These are phyloP conservation scores for Orthosia incerta DNA, from an alignment of 2,888 invertebrate genomes.

Conservation along the genomic window DNA sequence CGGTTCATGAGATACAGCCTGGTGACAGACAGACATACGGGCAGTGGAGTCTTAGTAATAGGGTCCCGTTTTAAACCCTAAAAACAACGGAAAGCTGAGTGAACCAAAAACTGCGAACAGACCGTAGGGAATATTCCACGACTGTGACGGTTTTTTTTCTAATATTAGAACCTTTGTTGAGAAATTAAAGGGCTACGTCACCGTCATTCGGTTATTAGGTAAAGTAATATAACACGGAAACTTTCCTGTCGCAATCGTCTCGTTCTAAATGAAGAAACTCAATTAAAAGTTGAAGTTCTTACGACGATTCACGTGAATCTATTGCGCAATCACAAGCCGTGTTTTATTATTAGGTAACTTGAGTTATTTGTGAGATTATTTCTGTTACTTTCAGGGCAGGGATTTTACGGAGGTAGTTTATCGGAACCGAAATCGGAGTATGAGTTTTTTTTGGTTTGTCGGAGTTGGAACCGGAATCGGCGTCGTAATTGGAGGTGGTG, in stretches of 20 bases:
- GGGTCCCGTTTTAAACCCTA: no score
- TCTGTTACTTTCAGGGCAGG: constrained; percentile 53
- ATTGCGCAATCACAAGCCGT: constrained; percentile 67
- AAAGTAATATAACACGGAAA: constrained; percentile 49
- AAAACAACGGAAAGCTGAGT: constrained; percentile 21
- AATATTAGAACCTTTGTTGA: constrained; percentile 42
- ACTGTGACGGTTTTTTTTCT: constrained; percentile 16
- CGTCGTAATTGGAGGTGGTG: no score
- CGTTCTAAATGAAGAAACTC: constrained; percentile 74
- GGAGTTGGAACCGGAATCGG: no score
- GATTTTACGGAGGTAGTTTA: no score
- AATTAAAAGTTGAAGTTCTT: constrained; percentile 77
- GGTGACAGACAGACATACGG: no score
- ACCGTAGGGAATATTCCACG: constrained; percentile 21
- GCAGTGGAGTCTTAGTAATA: no score
- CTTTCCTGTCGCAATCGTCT: constrained; percentile 67
- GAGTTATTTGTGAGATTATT: constrained; percentile 65
- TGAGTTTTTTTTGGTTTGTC: no score
- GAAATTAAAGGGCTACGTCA: constrained; percentile 33
- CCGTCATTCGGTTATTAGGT: constrained; percentile 27
- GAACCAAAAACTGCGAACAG: neutral
- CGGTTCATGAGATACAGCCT: no score
- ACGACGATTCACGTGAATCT: constrained; percentile 72
- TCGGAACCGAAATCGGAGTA: no score
- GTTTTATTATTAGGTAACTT: constrained; percentile 68